Base-by-base conservation (phyloP, 1,140 invertebrate species). In the Drosophila sulfurigaster region DNA sequence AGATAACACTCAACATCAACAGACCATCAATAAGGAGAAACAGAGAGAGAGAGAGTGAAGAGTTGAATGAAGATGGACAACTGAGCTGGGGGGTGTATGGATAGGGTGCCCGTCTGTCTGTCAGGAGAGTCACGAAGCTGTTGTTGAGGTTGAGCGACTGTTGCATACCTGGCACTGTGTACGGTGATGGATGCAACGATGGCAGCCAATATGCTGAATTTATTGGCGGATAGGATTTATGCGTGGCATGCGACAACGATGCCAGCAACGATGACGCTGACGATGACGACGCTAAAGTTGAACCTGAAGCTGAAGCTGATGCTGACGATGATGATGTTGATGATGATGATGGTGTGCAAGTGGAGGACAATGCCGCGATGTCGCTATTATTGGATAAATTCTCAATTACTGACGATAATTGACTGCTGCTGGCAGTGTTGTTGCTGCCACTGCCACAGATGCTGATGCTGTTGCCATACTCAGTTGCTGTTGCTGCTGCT, bases 131-230 rank as follows among this genome's bases (percentile, higher is more conserved):
- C 28, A 46, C 35, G 54, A 11, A 46, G 41, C 25, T 41, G 58
- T 25, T 49, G 54, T n/a, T 15, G 54, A 48, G 62, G 73, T 67
- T 64, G 57, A 56, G 54, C 66, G 69, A 68, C 64, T 64, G 71
- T 73, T 57, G 85, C 90, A 87, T 92, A 96, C 96, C 96, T 96
- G 96, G 96, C 89, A 96, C 93, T 79, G 96, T 94, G 93, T 96
- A 96, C 81, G 95, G 96, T 79, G 95, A 95, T 80, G 95, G 95
- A 93, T 95, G 95, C 59, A 95, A 94, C 79, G 96, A 95, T 71
- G 96, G 95, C 82, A 96, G 95, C 96, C 96, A 96, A 92, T 96
- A 96, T 88, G 95, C 95, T 88, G 95, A 95, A 93, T 95, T 96
- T 93, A 96, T 96, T 73, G 96, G 94, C 81, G 96, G 96, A 94